A percentile compares a stretch with the other conserved stretches of the same genome.
phyloP scores from a whole-genome alignment of 2,797 vertebrate genomes.

The Myotis daubentonii region DNA sequence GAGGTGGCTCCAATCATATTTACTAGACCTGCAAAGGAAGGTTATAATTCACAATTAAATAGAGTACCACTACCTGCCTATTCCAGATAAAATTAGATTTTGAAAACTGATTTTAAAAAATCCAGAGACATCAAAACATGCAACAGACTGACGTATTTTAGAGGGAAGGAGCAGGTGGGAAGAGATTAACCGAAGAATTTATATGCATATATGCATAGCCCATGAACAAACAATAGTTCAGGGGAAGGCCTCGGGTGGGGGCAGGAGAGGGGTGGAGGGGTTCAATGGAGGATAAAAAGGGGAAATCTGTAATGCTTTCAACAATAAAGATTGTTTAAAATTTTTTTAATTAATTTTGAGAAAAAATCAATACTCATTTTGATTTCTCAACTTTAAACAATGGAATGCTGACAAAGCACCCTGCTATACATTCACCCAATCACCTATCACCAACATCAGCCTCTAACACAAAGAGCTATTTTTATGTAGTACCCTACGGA shows the following conservation, averaged over 20 bases:
- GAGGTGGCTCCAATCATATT: not conserved
- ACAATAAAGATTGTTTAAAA: too few relatives aligned
- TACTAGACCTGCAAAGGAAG: conserved; percentile 16
- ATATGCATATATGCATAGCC: too few relatives aligned
- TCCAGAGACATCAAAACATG: too few relatives aligned
- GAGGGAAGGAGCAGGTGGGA: too few relatives aligned
- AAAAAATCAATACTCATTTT: conserved; percentile 60
- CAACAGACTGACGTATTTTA: too few relatives aligned
- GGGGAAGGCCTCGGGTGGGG: too few relatives aligned
- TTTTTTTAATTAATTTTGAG: not conserved
- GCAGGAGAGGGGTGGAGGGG: too few relatives aligned
- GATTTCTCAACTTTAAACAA: conserved; percentile 67
- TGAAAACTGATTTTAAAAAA: not conserved
- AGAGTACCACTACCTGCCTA: not conserved
- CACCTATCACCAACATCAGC: conserved; percentile 73
- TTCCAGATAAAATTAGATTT: conserved; percentile 57
- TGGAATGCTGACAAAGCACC: conserved; percentile 62
- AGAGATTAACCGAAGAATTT: too few relatives aligned
- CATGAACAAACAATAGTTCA: too few relatives aligned
- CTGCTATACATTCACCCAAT: conserved; percentile 67
- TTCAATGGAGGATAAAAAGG: too few relatives aligned
- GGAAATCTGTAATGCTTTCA: too few relatives aligned
- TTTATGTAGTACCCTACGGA: conserved; percentile 60
- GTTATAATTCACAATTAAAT: conserved; percentile 53
- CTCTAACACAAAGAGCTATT: conserved; percentile 76